These are phyloP conservation scores for Crotophaga sulcirostris DNA, from an alignment of 2,113 vertebrate species.

Conservation along the genomic window DNA sequence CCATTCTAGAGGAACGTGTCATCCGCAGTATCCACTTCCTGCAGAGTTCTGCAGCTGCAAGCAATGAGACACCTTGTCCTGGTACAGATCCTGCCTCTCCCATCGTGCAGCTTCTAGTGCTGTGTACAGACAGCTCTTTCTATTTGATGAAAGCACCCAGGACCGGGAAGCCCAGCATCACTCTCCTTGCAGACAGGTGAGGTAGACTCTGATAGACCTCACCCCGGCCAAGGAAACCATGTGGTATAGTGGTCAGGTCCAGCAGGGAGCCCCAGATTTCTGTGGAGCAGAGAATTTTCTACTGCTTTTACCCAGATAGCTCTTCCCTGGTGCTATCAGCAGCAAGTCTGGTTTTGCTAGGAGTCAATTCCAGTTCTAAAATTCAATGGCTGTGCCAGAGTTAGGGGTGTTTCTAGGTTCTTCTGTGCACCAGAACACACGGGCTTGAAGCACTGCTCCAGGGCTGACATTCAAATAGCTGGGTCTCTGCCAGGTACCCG, in stretches of 20 bases:
- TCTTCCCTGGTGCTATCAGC: background rate
- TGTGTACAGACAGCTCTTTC: slow-evolving; percentile 77
- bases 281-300: background rate
- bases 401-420: background rate
- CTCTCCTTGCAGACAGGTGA: slow-evolving; percentile 76
- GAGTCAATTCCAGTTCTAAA: background rate
- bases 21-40: slow-evolving; percentile 79
- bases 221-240: background rate
- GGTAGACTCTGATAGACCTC: background rate
- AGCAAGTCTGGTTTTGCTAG: background rate
- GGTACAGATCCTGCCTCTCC: background rate
- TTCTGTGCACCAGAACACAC: background rate
- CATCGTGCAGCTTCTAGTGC: slow-evolving; percentile 72
- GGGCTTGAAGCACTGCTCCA: background rate
- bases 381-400: background rate
- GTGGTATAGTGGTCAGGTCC: background rate
- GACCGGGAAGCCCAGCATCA: slow-evolving; percentile 19
- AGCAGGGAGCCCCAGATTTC: background rate
- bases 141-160: slow-evolving; percentile 69
- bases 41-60: background rate
- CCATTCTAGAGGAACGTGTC: slow-evolving; percentile 64
- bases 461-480: background rate
- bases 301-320: background rate
- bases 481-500: background rate
- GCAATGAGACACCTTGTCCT: background rate